A percentile compares a stretch with the other conserved stretches of the same genome.
Evolutionary conservation across 2,888 invertebrate species (phyloP).

Genomic region (Thysanoteuthis rhombus): DNA sequence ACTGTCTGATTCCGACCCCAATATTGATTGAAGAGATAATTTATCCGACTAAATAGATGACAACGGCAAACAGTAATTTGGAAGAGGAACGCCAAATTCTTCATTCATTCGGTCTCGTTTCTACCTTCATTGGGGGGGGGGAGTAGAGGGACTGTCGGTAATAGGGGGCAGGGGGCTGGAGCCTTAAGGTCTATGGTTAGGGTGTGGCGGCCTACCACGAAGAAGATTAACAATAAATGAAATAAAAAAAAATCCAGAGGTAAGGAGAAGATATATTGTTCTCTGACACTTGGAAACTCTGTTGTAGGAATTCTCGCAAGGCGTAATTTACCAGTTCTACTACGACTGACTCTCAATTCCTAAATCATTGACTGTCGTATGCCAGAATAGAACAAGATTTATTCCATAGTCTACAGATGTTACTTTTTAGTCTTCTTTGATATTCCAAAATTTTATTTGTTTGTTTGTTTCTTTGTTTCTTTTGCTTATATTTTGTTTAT

Average conservation of each 20-base stretch:
- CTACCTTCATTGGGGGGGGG: too few relatives aligned
- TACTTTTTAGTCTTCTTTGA: background rate
- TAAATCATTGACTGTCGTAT: too few relatives aligned
- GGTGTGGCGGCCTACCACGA: background rate
- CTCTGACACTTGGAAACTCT: constrained; percentile 12
- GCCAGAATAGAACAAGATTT: background rate
- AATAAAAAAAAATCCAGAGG: background rate
- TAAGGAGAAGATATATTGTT: background rate
- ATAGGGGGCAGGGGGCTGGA: too few relatives aligned
- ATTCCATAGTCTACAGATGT: background rate
- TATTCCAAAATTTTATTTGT: background rate
- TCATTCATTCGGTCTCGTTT: too few relatives aligned
- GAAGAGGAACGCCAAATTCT: background rate
- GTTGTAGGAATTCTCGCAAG: background rate
- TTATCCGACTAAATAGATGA: background rate
- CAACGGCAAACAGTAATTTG: constrained; percentile 12
- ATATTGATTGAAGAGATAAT: background rate
- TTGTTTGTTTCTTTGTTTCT: background rate
- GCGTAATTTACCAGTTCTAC: background rate
- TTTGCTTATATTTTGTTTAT: background rate
- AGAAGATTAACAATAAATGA: background rate
- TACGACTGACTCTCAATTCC: too few relatives aligned
- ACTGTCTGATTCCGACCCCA: background rate
- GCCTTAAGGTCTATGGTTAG: background rate
- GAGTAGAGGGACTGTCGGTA: too few relatives aligned